Percentiles rank a stretch among this genome's conserved stretches.
Conservation (phyloP, 2,113 vertebrate species). For the Hippocampus abdominalis region DNA sequence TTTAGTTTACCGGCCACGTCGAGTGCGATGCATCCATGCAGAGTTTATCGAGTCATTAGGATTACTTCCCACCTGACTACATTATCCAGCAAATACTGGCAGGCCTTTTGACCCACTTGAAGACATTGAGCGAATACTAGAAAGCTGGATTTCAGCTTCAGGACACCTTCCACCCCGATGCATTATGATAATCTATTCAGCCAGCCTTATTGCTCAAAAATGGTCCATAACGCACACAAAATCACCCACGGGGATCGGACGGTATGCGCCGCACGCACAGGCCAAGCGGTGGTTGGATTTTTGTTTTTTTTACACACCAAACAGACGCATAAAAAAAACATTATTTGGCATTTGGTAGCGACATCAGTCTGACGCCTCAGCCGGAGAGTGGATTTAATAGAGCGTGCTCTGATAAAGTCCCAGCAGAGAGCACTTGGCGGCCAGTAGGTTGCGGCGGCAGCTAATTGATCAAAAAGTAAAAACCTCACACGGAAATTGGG, state of each 20-base stretch:
- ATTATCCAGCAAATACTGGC: conserved; percentile 51
- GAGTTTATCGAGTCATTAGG: conserved; percentile 43
- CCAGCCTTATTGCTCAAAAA: conserved; percentile 34
- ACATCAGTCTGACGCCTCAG: conserved; percentile 47
- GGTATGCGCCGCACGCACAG: neutral
- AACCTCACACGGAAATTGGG: conserved; percentile 55
- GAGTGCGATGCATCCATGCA: conserved; percentile 12
- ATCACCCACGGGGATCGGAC: neutral
- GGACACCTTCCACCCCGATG: conserved; percentile 38
- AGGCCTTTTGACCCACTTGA: conserved; percentile 52
- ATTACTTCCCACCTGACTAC: conserved; percentile 35
- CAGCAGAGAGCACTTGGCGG: conserved; percentile 62
- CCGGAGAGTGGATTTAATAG: conserved; percentile 61
- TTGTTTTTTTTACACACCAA: conserved; percentile 2
- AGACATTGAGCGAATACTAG: conserved; percentile 44
- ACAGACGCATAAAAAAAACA: conserved; percentile 33
- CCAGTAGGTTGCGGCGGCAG: conserved; percentile 59
- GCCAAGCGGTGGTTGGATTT: neutral
- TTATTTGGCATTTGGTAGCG: conserved; percentile 58
- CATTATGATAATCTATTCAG: conserved; percentile 45
- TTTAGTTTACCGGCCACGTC: neutral
- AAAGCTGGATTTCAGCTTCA: conserved; percentile 48
- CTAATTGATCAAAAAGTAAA: conserved; percentile 71
- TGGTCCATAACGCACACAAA: conserved; percentile 8
- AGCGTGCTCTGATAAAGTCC: conserved; percentile 62